Evolutionary conservation across 2,797 vertebrate species (phyloP), one percentile per base, ranked within the genome.

Genomic region (Chaunax sp.): DNA sequence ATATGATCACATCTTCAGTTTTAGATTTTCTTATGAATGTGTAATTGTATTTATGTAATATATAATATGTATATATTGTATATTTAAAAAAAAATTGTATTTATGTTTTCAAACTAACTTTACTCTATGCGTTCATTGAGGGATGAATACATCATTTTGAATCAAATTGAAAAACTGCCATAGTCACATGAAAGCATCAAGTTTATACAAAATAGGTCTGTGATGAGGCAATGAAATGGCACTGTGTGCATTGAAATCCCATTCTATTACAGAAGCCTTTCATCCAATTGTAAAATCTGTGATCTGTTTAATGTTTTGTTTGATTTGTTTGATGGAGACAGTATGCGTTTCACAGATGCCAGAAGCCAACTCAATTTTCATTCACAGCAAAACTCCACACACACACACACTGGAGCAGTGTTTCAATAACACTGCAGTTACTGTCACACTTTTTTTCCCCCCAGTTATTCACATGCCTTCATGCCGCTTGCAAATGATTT

Each of bases 331-430:
- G 15, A 43, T 35, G 40, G 72, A 63, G 57, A 62, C 49, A 37
- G 56, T 56, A 37, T 77, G 53, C 51, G 67, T 47, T 77, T 73
- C 59, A 54, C 65, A 71, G 49, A 68, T 75, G 71, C 61, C 70
- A 45, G 25, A 55, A 71, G 54, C 63, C 59, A 75, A 63, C 61
- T 69, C 67, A 51, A 75, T 65, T 67, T 64, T 54, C n/a, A 26
- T 41, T 1, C 45, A 56, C 33, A 44, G 22, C 18, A 23, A 46
- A 41, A 50, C 25, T 22, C 16, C 37, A 41, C 10, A 45, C 45
- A 37, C 40, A 35, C 30, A 41, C 30, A 47, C 19, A 28, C 49
- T 26, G 30, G 22, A 37, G 40, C n/a, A 73, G 30, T 18, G 38
- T 68, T 72, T 60, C n/a, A 9, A 55, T 25, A 46, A 50, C 26